A percentile compares a stretch with the other conserved stretches of the same genome.
phyloP scores from a whole-genome alignment of 2,888 invertebrate genomes.

The Caenorhabditis panamensis region DNA sequence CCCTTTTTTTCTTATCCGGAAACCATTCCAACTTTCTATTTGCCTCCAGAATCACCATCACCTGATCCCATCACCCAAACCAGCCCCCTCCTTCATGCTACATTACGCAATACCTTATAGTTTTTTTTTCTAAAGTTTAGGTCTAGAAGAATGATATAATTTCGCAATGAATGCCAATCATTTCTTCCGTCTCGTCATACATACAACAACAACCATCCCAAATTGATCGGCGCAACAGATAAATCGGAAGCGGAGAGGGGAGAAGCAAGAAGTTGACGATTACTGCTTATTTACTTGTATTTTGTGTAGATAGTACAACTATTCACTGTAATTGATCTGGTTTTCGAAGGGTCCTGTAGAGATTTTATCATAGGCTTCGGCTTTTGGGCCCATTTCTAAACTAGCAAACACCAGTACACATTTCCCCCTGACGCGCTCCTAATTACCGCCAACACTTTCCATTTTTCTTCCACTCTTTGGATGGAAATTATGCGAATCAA shows the following conservation, averaged over 20 bases:
- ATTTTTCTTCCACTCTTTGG: too few species aligned
- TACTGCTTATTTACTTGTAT: constrained; percentile 46
- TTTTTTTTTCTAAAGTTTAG: neutral
- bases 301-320: constrained; percentile 10
- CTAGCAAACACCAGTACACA: too few species aligned
- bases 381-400: neutral
- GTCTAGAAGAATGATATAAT: constrained; percentile 11
- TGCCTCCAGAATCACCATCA: neutral
- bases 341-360: neutral
- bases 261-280: constrained; percentile 17
- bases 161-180: constrained; percentile 30
- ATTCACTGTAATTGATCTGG: constrained; percentile 5
- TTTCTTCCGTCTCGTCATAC: constrained; percentile 17
- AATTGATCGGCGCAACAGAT: constrained; percentile 42
- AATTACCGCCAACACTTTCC: too few species aligned
- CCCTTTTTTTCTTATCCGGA: neutral
- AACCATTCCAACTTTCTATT: neutral
- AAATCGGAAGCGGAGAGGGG: too few species aligned
- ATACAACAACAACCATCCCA: constrained; percentile 5
- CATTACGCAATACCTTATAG: neutral
- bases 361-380: neutral
- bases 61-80: neutral
- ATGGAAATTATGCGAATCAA: too few species aligned
- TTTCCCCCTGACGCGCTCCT: too few species aligned
- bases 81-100: constrained; percentile 1